These are phyloP conservation scores for Xyrichtys novacula DNA, from an alignment of 2,797 vertebrate species.

Conservation along the genomic window DNA sequence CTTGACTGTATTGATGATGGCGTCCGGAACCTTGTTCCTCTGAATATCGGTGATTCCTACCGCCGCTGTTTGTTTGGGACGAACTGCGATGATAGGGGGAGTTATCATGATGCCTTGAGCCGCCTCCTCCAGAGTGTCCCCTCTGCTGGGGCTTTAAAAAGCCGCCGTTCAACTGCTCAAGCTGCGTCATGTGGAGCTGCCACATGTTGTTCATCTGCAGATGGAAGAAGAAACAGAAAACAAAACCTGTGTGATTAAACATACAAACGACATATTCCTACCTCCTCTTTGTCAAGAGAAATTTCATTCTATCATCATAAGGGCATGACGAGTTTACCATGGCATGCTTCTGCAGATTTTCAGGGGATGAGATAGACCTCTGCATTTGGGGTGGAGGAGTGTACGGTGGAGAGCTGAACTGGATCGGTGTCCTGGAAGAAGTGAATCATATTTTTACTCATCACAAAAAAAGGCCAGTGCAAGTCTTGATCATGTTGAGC, in stretches of 20 bases:
- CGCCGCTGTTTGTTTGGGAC: slow-evolving; percentile 77
- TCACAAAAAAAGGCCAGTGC: neutral
- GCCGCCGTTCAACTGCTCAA: slow-evolving; percentile 71
- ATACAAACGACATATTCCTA: neutral
- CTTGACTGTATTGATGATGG: slow-evolving; percentile 73
- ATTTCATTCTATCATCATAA: neutral
- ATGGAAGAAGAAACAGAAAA: slow-evolving; percentile 4
- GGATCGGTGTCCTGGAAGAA: slow-evolving; percentile 60
- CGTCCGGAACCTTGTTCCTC: slow-evolving; percentile 76
- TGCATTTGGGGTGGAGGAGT: slow-evolving; percentile 76
- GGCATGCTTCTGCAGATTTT: slow-evolving; percentile 90
- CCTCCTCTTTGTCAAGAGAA: too few relatives aligned
- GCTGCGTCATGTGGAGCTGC: slow-evolving; percentile 88
- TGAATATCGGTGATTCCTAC: slow-evolving; percentile 80
- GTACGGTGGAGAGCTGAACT: slow-evolving; percentile 75
- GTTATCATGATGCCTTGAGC: slow-evolving; percentile 70
- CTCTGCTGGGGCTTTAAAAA: slow-evolving; percentile 62
- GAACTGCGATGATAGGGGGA: slow-evolving; percentile 67
- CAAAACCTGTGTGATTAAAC: neutral
- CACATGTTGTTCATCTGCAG: slow-evolving; percentile 86
- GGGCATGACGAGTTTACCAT: slow-evolving; percentile 79
- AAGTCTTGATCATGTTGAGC: too few relatives aligned
- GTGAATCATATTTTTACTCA: neutral
- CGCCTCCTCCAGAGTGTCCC: slow-evolving; percentile 33
- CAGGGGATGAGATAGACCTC: slow-evolving; percentile 83